Conservation (phyloP, 2,113 vertebrate species). For the Rafetus swinhoei region DNA sequence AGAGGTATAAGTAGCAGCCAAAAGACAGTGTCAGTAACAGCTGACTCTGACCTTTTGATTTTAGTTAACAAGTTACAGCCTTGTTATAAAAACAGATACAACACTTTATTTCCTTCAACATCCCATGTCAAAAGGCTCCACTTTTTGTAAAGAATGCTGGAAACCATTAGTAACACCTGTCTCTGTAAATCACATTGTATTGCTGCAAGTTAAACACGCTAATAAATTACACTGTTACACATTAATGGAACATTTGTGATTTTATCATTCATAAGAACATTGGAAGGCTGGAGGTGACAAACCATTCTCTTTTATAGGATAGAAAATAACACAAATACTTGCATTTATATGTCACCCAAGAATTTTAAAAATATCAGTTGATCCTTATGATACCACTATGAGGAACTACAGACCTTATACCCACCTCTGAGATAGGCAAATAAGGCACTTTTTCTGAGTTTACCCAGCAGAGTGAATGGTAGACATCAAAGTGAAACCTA, state of each 20-base stretch:
- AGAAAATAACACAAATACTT: slow-evolving; percentile 63
- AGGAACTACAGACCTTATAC: background rate
- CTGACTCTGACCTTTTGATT: slow-evolving; percentile 32
- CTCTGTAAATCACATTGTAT: slow-evolving; percentile 70
- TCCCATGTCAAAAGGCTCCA: background rate
- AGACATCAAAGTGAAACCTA: background rate
- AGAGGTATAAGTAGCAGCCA: background rate
- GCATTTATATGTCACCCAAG: slow-evolving; percentile 64
- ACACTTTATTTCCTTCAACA: slow-evolving; percentile 2
- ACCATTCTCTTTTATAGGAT: slow-evolving; percentile 51
- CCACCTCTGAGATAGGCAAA: background rate
- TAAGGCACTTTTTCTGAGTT: background rate
- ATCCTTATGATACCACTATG: slow-evolving; percentile 32
- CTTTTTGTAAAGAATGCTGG: slow-evolving; percentile 39
- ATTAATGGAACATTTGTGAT: slow-evolving; percentile 68
- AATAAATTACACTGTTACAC: slow-evolving; percentile 66
- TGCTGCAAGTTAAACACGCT: slow-evolving; percentile 60
- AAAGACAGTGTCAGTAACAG: background rate
- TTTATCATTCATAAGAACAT: slow-evolving; percentile 64
- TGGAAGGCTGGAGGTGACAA: slow-evolving; percentile 43
- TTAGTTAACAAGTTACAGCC: slow-evolving; percentile 33
- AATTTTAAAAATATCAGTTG: background rate
- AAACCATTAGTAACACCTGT: slow-evolving; percentile 70
- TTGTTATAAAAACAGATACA: slow-evolving; percentile 42
- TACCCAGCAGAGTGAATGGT: background rate